Conservation (phyloP, 2,113 vertebrate genomes). For the Datnioides undecimradiatus region DNA sequence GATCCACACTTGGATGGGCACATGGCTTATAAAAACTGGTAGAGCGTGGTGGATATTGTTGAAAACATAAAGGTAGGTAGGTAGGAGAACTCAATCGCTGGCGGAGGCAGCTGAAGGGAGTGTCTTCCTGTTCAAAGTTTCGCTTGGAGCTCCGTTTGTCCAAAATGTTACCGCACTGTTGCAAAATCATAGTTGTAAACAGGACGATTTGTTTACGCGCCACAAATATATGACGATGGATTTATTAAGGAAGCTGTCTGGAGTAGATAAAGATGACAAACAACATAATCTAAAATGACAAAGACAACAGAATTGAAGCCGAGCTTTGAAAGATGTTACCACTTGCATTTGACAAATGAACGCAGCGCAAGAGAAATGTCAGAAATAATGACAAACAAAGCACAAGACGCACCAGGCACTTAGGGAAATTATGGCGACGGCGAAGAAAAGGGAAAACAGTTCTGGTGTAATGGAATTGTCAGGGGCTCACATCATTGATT, state of each 20-base stretch:
- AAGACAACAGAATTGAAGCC: conserved; percentile 35
- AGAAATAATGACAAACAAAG: conserved; percentile 50
- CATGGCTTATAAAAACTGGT: no score
- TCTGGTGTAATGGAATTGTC: conserved; percentile 53
- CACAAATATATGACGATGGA: conserved; percentile 6
- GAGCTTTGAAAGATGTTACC: conserved; percentile 24
- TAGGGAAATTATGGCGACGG: conserved; percentile 47
- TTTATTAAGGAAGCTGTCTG: conserved; percentile 36
- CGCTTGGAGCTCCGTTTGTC: neutral
- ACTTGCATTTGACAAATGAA: conserved; percentile 42
- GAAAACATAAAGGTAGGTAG: neutral
- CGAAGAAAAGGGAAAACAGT: conserved; percentile 36
- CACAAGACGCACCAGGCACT: conserved; percentile 5
- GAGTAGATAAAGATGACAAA: conserved; percentile 57
- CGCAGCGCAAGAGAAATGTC: conserved; percentile 23
- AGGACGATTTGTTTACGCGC: conserved; percentile 16
- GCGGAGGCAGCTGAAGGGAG: neutral
- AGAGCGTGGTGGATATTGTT: neutral
- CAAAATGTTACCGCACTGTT: neutral
- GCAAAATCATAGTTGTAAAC: conserved; percentile 3
- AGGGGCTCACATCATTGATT: conserved; percentile 47
- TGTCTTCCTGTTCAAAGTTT: neutral
- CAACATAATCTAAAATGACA: conserved; percentile 48
- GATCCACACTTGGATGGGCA: neutral
- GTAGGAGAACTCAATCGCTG: neutral